Evolutionary conservation across 92 coral and sea anemone genomes (phyloP).

Genomic region (Epizoanthus ramosus): DNA sequence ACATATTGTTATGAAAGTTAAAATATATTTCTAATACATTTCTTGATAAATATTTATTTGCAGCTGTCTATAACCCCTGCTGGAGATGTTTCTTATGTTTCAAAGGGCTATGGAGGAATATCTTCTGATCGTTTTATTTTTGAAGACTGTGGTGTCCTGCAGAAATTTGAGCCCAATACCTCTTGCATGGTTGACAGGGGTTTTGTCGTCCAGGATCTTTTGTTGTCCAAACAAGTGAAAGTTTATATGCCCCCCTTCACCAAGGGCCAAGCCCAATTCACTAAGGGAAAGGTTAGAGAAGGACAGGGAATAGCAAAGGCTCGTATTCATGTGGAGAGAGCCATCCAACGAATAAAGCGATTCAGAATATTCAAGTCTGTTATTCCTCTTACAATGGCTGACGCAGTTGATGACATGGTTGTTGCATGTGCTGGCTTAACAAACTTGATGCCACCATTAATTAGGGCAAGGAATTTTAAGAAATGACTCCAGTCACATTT

Average conservation of each 20-base stretch:
- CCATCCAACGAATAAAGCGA: constrained; percentile 35
- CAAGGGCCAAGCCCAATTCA: constrained; percentile 40
- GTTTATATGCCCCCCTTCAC: constrained; percentile 43
- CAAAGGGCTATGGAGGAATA: constrained; percentile 56
- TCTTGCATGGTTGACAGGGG: constrained; percentile 57
- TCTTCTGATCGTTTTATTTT: constrained; percentile 45
- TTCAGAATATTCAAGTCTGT: constrained; percentile 35
- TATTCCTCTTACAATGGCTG: constrained; percentile 37
- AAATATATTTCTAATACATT: too few relatives aligned
- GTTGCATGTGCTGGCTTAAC: constrained; percentile 37
- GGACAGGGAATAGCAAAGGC: constrained; percentile 43
- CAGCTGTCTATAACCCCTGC: constrained; percentile 45
- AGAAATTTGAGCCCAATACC: constrained; percentile 43
- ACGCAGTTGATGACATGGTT: constrained; percentile 43
- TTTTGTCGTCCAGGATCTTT: constrained; percentile 50
- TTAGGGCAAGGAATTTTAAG: constrained; percentile 22
- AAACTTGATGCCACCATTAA: constrained; percentile 41
- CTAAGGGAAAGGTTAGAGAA: constrained; percentile 30
- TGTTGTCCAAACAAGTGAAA: constrained; percentile 46
- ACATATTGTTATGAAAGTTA: too few relatives aligned
- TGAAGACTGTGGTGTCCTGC: constrained; percentile 41
- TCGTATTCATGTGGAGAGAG: constrained; percentile 46
- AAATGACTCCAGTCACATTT: not conserved
- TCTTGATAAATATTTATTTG: not conserved
- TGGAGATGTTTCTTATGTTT: constrained; percentile 53